Percentiles rank a stretch among this genome's conserved stretches.
Conservation (phyloP, 2,888 invertebrate genomes). For the Mayetiola destructor region DNA sequence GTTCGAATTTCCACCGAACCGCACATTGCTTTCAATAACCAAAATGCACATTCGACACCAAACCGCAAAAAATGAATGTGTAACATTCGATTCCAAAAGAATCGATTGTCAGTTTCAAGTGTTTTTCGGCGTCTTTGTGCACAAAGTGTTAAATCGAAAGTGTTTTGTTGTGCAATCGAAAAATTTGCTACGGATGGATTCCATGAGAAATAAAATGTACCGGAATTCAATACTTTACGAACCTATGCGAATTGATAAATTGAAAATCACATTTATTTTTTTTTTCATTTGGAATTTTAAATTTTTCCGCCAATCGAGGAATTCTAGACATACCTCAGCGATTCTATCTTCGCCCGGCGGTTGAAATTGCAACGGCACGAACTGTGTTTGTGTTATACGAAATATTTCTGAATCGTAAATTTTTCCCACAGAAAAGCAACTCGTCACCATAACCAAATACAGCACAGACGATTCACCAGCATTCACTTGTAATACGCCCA, state of each 20-base stretch:
- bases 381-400: slow-evolving; percentile 82
- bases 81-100: slow-evolving; percentile 97
- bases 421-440: slow-evolving; percentile 93
- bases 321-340: slow-evolving; percentile 32
- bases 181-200: slow-evolving; percentile 25
- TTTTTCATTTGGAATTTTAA: neutral
- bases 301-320: neutral
- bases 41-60: slow-evolving; percentile 77
- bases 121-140: slow-evolving; percentile 78
- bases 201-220: slow-evolving; percentile 96
- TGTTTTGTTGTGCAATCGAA: slow-evolving; percentile 20
- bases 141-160: slow-evolving; percentile 86
- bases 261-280: neutral
- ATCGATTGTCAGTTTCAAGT: slow-evolving; percentile 76
- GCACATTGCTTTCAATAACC: slow-evolving; percentile 93
- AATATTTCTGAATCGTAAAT: slow-evolving; percentile 90
- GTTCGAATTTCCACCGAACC: slow-evolving; percentile 95
- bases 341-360: slow-evolving; percentile 46
- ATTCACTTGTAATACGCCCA: slow-evolving; percentile 83
- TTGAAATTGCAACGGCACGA: slow-evolving; percentile 70
- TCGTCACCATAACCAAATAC: slow-evolving; percentile 85
- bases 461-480: slow-evolving; percentile 70
- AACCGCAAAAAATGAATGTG: slow-evolving; percentile 85
- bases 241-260: slow-evolving; percentile 25
- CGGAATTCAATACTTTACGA: slow-evolving; percentile 88